Evolutionary conservation across 2,888 invertebrate species (phyloP), one percentile per base, ranked within the genome.

Genomic region (Polydrusus cervinus): DNA sequence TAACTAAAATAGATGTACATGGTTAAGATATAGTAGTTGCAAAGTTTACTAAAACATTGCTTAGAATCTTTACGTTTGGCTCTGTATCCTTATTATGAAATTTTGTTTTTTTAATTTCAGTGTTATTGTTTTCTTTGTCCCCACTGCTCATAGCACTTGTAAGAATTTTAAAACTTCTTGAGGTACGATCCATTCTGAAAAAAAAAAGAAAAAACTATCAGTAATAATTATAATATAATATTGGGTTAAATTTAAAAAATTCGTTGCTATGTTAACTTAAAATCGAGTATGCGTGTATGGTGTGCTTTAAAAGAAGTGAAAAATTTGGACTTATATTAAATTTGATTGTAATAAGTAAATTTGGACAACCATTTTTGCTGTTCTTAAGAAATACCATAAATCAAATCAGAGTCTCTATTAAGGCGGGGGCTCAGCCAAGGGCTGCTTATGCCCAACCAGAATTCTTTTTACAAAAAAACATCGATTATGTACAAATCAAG

Each of bases 81-180:
- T 18, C 25, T 13, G 53, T 53, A 53, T 14, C 53, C 40, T 40
- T 40, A 40, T 18, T 25, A 18, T 18, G 25, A 20, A 53, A 53
- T 53, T 53, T 53, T 25, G 25, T 53, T 53, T 53, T 53, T 18
- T 20, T 53, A 53, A 53, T 25, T 14, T 25, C 11, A 53, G 20
- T 16, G 53, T 18, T 53, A 18, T 16, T 20, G 20, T 53, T 53
- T 53, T 53, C 53, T 53, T 53, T 53, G 20, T 53, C 53, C 40
- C 40, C 40, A 49, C 40, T 40, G 40, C 40, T 40, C 40, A 40
- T 40, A 40, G 40, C 40, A 40, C 40, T 40, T 3, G 40, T 40
- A 40, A 40, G 40, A 40, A 40, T 40, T 40, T 40, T 40, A 40
- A 40, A 40, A 40, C 40, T 40, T 40, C 40, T 40, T 40, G 40